Percentiles rank a stretch among this genome's conserved stretches.
Conservation (phyloP, 2,888 invertebrate species). For the Priocnemis perturbator region DNA sequence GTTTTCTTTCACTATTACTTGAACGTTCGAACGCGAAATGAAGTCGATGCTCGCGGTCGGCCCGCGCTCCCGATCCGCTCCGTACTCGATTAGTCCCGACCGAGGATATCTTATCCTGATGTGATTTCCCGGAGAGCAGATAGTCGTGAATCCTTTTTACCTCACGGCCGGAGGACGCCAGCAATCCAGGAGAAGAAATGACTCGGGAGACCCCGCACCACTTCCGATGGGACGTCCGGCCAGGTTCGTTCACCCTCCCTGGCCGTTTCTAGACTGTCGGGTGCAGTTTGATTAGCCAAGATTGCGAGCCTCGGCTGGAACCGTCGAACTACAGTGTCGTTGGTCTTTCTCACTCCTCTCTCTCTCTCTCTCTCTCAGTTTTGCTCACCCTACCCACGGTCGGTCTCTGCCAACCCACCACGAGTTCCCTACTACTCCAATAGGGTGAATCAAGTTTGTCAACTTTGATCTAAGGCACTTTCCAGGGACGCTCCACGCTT, state of each 20-base stretch:
- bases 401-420: neutral
- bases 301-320: conserved; percentile 35
- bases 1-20: too few species aligned
- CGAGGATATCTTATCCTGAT: neutral
- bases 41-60: too few species aligned
- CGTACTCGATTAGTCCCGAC: too few species aligned
- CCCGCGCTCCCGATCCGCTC: too few species aligned
- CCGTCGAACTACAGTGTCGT: conserved; percentile 24
- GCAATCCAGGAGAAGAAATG: conserved; percentile 27
- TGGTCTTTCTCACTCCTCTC: neutral
- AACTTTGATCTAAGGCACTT: conserved; percentile 65
- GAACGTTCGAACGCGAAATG: too few species aligned
- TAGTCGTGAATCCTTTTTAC: conserved; percentile 4
- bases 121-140: conserved; percentile 2
- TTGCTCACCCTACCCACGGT: conserved; percentile 10
- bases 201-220: conserved; percentile 21
- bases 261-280: conserved; percentile 15
- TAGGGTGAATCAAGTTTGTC: conserved; percentile 64
- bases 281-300: conserved; percentile 54
- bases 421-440: conserved; percentile 24
- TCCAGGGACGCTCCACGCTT: conserved; percentile 34
- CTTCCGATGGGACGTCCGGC: conserved; percentile 29
- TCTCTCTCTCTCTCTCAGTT: neutral
- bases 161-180: neutral
- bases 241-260: conserved; percentile 23